Evolutionary conservation across 2,797 vertebrate genomes (phyloP).

Genomic region (Syngnathus acus): DNA sequence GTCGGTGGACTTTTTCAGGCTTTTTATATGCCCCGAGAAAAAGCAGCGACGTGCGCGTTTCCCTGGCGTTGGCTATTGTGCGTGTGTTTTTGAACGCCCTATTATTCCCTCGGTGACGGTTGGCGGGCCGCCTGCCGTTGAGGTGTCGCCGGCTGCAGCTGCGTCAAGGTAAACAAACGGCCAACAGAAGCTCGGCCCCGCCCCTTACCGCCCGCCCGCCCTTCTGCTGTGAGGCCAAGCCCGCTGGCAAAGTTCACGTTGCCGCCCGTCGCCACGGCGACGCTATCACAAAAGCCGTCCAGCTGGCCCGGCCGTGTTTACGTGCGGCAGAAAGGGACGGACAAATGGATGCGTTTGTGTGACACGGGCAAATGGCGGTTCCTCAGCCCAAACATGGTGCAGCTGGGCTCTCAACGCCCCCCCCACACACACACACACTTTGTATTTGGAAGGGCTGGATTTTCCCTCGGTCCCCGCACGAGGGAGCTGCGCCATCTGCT

Average conservation of each 20-base stretch:
- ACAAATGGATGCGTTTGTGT: conserved; percentile 38
- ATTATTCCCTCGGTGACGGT: conserved; percentile 20
- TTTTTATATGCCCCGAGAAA: conserved; percentile 30
- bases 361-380: conserved; percentile 28
- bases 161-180: conserved; percentile 55
- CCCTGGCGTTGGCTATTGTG: background rate
- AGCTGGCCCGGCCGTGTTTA: conserved; percentile 52
- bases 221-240: conserved; percentile 45
- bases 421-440: conserved; percentile 42
- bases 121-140: conserved; percentile 9
- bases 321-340: conserved; percentile 21
- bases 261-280: conserved; percentile 61
- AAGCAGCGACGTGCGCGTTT: conserved; percentile 27
- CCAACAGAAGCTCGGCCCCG: conserved; percentile 28
- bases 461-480: conserved; percentile 58
- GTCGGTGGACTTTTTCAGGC: conserved; percentile 43
- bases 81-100: background rate
- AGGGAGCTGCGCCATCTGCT: conserved; percentile 58
- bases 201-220: background rate
- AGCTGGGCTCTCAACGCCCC: conserved; percentile 68
- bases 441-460: conserved; percentile 53
- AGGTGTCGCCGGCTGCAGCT: conserved; percentile 39
- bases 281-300: conserved; percentile 67
- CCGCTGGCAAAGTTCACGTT: conserved; percentile 55
- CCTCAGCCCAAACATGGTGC: conserved; percentile 61